Conservation (phyloP, 2,113 vertebrate genomes). For the Siphamia tubifer region DNA sequence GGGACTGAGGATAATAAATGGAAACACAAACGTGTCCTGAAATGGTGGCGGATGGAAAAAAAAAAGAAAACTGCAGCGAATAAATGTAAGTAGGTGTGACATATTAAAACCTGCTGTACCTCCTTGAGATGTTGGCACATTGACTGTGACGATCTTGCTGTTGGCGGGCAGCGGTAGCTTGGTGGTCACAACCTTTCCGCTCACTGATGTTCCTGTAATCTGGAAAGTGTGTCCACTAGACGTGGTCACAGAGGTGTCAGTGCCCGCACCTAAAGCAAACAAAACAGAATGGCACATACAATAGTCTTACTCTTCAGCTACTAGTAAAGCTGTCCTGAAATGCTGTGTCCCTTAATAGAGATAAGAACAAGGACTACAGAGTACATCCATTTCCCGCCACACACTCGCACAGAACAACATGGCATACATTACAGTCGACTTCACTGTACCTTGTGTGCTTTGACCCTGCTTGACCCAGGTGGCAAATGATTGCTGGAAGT, state of each 20-base stretch:
- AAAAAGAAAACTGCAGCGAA: slow-evolving; percentile 17
- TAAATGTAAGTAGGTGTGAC: slow-evolving; percentile 22
- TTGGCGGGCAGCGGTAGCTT: slow-evolving; percentile 97
- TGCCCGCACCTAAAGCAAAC: slow-evolving; percentile 81
- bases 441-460: slow-evolving; percentile 87
- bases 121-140: slow-evolving; percentile 97
- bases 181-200: slow-evolving; percentile 93
- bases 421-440: too few species aligned
- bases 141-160: slow-evolving; percentile 99
- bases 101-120: slow-evolving; percentile 81
- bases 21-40: slow-evolving; percentile 36
- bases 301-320: not conserved
- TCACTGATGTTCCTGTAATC: slow-evolving; percentile 91
- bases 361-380: too few species aligned
- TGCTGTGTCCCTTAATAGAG: too few species aligned
- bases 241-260: slow-evolving; percentile 87
- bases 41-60: slow-evolving; percentile 14
- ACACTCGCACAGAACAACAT: too few species aligned
- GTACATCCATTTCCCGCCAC: too few species aligned
- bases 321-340: too few species aligned
- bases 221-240: slow-evolving; percentile 94
- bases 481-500: slow-evolving; percentile 98
- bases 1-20: slow-evolving; percentile 6
- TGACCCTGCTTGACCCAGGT: slow-evolving; percentile 99
- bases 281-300: not conserved